Conservation (phyloP, 2,797 vertebrate genomes). For the Diglossa cyanea region DNA sequence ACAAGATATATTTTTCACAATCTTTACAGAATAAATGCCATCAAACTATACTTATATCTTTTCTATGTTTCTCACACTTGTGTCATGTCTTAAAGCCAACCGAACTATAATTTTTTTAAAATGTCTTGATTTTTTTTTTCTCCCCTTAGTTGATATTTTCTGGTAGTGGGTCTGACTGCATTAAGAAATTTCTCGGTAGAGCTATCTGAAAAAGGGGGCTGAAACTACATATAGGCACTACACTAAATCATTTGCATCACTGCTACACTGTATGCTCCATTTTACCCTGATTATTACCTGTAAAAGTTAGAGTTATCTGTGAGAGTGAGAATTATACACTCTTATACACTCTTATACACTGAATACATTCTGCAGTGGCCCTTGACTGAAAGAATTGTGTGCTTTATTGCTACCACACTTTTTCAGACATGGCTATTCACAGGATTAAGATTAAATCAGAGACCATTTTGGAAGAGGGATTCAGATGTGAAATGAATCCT, state of each 20-base stretch:
- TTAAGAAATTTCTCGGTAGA: not conserved
- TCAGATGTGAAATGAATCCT: conserved; percentile 54
- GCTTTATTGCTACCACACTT: not conserved
- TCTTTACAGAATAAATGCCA: not conserved
- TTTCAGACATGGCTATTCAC: not conserved
- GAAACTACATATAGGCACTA: not conserved
- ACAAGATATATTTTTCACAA: not conserved
- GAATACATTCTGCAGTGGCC: not conserved
- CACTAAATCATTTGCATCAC: not conserved
- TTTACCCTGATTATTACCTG: not conserved
- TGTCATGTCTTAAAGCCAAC: not conserved
- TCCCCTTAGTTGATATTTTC: not conserved
- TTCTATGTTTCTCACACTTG: not conserved
- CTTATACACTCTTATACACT: not conserved
- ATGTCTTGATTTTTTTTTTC: not conserved
- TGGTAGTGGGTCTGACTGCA: not conserved
- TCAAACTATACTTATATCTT: not conserved
- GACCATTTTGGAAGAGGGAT: conserved; percentile 3
- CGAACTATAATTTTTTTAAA: not conserved
- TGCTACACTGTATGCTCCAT: rapidly evolving
- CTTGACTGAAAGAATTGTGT: not conserved
- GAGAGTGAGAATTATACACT: not conserved
- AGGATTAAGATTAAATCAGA: conserved; percentile 8
- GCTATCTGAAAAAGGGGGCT: not conserved
- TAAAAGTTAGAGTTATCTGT: not conserved